These are phyloP conservation scores for Stramonita haemastoma DNA, from an alignment of 2,888 invertebrate species.

Conservation along the genomic window DNA sequence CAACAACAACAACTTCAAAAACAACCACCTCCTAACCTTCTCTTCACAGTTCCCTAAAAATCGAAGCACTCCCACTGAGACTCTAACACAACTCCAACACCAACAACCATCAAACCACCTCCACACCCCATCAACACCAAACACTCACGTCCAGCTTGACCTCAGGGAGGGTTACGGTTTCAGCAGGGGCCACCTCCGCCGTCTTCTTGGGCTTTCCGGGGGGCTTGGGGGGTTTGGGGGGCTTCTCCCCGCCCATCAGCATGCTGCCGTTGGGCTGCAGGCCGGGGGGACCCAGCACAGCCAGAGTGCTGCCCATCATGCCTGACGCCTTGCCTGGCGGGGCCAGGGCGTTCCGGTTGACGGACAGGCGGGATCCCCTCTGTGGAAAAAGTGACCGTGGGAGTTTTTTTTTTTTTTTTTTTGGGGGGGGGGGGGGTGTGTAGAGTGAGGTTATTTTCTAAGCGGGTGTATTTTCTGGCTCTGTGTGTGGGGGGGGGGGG, in stretches of 20 bases:
- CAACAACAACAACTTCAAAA: too few relatives aligned
- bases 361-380: conserved; percentile 15
- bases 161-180: conserved; percentile 43
- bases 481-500: too few relatives aligned
- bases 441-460: too few relatives aligned
- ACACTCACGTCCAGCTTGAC: conserved; percentile 53
- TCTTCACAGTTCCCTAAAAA: too few relatives aligned
- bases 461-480: too few relatives aligned
- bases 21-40: too few relatives aligned
- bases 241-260: background rate
- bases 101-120: too few relatives aligned
- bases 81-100: too few relatives aligned
- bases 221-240: background rate
- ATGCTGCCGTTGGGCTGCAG: conserved; percentile 42
- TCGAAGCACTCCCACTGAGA: too few relatives aligned
- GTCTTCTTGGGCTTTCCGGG: conserved; percentile 36
- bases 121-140: background rate
- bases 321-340: background rate
- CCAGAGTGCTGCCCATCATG: conserved; percentile 23
- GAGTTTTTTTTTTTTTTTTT: background rate
- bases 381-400: background rate
- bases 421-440: too few relatives aligned
- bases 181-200: conserved; percentile 42
- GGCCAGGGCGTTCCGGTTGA: background rate
- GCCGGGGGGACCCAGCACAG: conserved; percentile 5